Conservation (phyloP, 2,797 vertebrate genomes). For the Graptemys geographica region DNA sequence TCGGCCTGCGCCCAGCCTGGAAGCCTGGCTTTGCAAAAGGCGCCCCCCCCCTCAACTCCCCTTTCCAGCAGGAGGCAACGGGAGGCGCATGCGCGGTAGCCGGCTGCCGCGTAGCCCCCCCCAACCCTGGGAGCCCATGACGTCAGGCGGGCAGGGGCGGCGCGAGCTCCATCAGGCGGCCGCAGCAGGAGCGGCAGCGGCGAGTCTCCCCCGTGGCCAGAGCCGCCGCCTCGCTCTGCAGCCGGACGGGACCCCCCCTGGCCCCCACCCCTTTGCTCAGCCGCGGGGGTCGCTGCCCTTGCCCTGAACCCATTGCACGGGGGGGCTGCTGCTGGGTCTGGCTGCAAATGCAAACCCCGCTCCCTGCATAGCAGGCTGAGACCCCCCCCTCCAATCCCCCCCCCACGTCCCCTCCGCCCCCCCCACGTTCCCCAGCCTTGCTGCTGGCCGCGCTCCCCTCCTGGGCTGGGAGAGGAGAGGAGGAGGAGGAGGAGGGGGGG, state of each 20-base stretch:
- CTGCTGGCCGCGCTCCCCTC: background rate
- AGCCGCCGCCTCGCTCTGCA: background rate
- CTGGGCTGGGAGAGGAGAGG: slow-evolving; percentile 8
- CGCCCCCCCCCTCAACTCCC: no score
- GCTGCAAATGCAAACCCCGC: background rate
- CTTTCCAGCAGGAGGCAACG: background rate
- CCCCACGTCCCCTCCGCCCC: background rate
- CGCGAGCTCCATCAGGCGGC: slow-evolving; percentile 69
- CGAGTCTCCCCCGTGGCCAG: background rate
- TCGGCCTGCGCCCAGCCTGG: no score
- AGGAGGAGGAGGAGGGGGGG: background rate
- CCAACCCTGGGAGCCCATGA: slow-evolving; percentile 27
- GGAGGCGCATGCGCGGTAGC: slow-evolving; percentile 67
- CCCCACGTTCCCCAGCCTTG: no score
- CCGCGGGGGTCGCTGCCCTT: background rate
- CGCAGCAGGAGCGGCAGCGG: background rate
- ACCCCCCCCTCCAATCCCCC: background rate
- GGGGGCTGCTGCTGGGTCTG: background rate
- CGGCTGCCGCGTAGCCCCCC: slow-evolving; percentile 72
- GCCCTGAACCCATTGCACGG: background rate
- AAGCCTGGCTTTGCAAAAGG: background rate
- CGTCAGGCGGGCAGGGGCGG: slow-evolving; percentile 54
- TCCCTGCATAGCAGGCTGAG: background rate
- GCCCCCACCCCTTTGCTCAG: background rate
- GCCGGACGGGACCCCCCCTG: background rate